Evolutionary conservation across 2,113 vertebrate genomes (phyloP).

Genomic region (Fukomys damarensis): DNA sequence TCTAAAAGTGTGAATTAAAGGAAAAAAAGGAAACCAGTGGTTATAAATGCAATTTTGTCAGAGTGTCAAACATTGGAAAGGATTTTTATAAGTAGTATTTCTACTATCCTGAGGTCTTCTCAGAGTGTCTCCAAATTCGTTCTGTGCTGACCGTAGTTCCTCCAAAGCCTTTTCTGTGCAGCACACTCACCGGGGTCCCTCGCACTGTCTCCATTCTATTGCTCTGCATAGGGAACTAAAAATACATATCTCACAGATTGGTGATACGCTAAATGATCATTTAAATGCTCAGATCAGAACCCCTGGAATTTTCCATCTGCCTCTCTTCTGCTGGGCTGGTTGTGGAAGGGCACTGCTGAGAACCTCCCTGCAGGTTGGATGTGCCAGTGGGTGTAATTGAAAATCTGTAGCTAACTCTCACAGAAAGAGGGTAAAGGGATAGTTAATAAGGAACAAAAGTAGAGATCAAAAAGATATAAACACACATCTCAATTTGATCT

Average conservation of each 20-base stretch:
- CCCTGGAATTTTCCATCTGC: constrained; percentile 88
- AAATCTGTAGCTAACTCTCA: constrained; percentile 81
- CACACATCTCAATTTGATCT: constrained; percentile 73
- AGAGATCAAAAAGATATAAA: constrained; percentile 84
- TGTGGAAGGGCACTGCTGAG: constrained; percentile 77
- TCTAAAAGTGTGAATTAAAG: background rate
- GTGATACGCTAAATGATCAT: constrained; percentile 84
- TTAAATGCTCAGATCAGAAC: constrained; percentile 84
- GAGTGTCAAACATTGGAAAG: background rate
- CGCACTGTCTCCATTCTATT: constrained; percentile 76
- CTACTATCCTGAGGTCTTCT: background rate
- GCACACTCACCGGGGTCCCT: background rate
- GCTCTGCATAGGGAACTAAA: constrained; percentile 80
- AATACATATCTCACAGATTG: constrained; percentile 81
- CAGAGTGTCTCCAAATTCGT: constrained; percentile 1
- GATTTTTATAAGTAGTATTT: background rate
- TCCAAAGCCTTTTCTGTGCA: constrained; percentile 51
- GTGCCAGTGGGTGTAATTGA: constrained; percentile 83
- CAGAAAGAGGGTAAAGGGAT: constrained; percentile 74
- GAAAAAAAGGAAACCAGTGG: background rate
- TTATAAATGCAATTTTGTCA: constrained; percentile 6
- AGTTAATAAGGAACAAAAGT: constrained; percentile 83
- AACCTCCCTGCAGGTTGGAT: constrained; percentile 81
- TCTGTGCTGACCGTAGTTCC: background rate
- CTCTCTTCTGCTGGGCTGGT: constrained; percentile 83